Evolutionary conservation across 2,888 invertebrate species (phyloP).

Genomic region (Ernsta delagoae): DNA sequence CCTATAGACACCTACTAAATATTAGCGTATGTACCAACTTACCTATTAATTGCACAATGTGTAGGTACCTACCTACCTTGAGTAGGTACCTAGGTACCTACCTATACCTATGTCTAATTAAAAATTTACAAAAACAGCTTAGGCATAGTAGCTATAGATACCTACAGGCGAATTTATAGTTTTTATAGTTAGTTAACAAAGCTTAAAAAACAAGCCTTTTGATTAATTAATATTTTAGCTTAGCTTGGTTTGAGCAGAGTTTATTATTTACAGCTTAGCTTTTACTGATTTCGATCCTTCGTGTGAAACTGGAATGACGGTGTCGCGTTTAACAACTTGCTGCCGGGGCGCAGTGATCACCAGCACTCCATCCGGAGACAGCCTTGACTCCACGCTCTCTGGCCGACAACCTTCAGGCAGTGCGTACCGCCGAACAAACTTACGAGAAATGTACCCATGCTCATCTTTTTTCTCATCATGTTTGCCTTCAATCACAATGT

Average conservation of each 20-base stretch:
- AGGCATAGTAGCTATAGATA: too few species aligned
- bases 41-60: too few species aligned
- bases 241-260: not conserved
- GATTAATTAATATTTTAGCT: too few species aligned
- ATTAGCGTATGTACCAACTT: too few species aligned
- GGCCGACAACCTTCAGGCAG: conserved; percentile 60
- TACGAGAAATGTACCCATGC: conserved; percentile 61
- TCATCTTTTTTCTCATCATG: conserved; percentile 70
- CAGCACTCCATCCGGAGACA: conserved; percentile 61
- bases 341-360: conserved; percentile 57
- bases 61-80: too few species aligned
- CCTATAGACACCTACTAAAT: too few species aligned
- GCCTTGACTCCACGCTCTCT: conserved; percentile 58
- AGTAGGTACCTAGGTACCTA: too few species aligned
- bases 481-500: conserved; percentile 62
- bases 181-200: too few species aligned
- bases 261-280: conserved; percentile 55
- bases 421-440: conserved; percentile 60
- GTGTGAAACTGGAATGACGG: conserved; percentile 62
- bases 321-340: conserved; percentile 54
- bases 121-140: too few species aligned
- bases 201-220: too few species aligned
- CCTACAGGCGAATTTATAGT: too few species aligned
- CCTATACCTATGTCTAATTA: too few species aligned
- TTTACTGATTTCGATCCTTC: conserved; percentile 49